phyloP scores from a whole-genome alignment of 2,113 vertebrate species.

The Drymodes brunneopygia region DNA sequence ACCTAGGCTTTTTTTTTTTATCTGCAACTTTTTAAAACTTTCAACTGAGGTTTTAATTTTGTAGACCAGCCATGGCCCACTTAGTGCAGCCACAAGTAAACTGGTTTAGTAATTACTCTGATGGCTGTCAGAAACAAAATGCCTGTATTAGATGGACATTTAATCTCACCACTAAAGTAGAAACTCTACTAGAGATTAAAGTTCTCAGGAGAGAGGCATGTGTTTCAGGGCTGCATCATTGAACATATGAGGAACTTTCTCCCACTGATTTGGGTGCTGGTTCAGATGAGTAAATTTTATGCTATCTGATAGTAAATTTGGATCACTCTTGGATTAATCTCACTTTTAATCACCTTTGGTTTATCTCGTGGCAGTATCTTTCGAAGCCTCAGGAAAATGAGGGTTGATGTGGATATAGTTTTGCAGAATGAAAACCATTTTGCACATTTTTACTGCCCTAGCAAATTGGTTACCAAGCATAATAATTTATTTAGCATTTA shows the following conservation, averaged over 20 bases:
- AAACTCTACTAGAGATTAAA: neutral
- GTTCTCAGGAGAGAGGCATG: neutral
- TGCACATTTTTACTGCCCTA: neutral
- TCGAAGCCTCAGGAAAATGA: neutral
- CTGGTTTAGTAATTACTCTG: neutral
- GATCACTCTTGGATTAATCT: neutral
- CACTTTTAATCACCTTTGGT: neutral
- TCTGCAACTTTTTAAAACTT: neutral
- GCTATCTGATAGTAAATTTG: neutral
- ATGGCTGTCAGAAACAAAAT: neutral
- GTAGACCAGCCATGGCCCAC: neutral
- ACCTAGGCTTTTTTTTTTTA: neutral
- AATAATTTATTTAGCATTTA: neutral
- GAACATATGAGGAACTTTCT: neutral
- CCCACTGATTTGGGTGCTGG: neutral
- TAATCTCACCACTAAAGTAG: neutral
- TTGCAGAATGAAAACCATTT: neutral
- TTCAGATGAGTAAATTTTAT: neutral
- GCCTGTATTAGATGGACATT: neutral
- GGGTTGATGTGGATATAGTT: neutral
- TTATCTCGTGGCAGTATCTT: neutral
- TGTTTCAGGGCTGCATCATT: neutral
- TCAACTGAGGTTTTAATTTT: neutral
- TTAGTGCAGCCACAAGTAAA: neutral
- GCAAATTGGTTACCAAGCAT: neutral